Evolutionary conservation across 30 jellyfish, hydroid and myxozoan genomes (phyloP).

Genomic region (Clytia hemisphaerica): DNA sequence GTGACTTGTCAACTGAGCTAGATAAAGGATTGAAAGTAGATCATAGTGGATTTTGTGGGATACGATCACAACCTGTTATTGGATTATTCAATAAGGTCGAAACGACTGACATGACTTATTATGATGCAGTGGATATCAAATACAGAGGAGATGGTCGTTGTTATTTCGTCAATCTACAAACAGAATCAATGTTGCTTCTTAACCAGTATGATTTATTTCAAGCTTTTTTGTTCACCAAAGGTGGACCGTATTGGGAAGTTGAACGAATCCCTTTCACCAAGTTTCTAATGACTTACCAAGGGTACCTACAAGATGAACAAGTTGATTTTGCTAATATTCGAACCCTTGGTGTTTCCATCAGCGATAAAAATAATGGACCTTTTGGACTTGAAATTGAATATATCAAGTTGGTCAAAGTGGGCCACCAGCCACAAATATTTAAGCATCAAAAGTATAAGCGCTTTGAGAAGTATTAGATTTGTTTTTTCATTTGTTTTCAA

Average conservation of each 20-base stretch:
- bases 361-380: slow-evolving; percentile 87
- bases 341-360: slow-evolving; percentile 71
- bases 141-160: slow-evolving; percentile 94
- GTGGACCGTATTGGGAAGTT: slow-evolving; percentile 99
- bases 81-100: slow-evolving; percentile 37
- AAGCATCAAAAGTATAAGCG: slow-evolving; percentile 11
- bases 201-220: slow-evolving; percentile 64
- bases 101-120: slow-evolving; percentile 23
- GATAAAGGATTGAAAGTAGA: slow-evolving; percentile 49
- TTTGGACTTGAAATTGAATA: slow-evolving; percentile 83
- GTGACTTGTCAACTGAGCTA: slow-evolving; percentile 46
- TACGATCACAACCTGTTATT: slow-evolving; percentile 49
- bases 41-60: slow-evolving; percentile 75
- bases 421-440: slow-evolving; percentile 44
- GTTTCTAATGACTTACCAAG: slow-evolving; percentile 77
- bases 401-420: slow-evolving; percentile 41
- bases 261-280: slow-evolving; percentile 72
- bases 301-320: slow-evolving; percentile 84
- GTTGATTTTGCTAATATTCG: slow-evolving; percentile 46
- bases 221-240: slow-evolving; percentile 81
- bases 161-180: slow-evolving; percentile 73
- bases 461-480: too few relatives aligned
- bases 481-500: too few relatives aligned
- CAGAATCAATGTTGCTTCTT: slow-evolving; percentile 35
- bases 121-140: slow-evolving; percentile 73